Base-by-base conservation (phyloP, 1,140 invertebrate species). In the Drosophila setifemur region DNA sequence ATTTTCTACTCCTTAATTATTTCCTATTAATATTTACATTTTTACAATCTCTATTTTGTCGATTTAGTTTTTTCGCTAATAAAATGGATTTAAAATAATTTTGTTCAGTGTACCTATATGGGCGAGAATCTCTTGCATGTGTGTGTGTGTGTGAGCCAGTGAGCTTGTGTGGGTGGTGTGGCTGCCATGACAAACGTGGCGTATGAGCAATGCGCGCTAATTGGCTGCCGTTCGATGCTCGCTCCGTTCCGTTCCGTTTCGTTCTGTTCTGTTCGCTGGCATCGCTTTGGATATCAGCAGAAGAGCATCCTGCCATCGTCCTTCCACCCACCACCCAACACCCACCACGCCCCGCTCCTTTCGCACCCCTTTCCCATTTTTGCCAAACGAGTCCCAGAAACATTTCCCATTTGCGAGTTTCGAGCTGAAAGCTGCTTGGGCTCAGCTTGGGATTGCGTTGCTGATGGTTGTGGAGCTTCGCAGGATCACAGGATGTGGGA, bases 131-230 rank as follows among this genome's bases (percentile, higher is more conserved):
- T 33, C 35, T 26, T 35, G 33, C 14, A 23, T 21, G 35, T 23
- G n/a, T 18, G 18, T 19, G 6, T 4, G 18, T 12, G 29, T 54
- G 49, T 8, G 14, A 18, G 45, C n/a, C n/a, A n/a, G n/a, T n/a
- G n/a, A n/a, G n/a, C n/a, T n/a, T 37, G 45, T 25, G 49, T 19
- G 70, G 28, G 49, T 28, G 43, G 33, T 58, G 54, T 50, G 53
- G 63, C 63, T 83, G 79, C 45, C 78, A 85, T 83, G 79, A 85
- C 81, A 85, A 86, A 86, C 81, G 72, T 72, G 81, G 81, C 81
- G 81, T 86, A 86, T 86, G 81, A 86, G 81, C 81, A 86, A 86
- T 86, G 81, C 76, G 72, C 81, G 78, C 81, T 86, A 86, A 86
- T 86, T 86, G 81, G 81, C 81, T 85, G 72, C 72, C 74, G 55